Conservation (phyloP, 2,888 invertebrate genomes). For the Hecatera dysodea region DNA sequence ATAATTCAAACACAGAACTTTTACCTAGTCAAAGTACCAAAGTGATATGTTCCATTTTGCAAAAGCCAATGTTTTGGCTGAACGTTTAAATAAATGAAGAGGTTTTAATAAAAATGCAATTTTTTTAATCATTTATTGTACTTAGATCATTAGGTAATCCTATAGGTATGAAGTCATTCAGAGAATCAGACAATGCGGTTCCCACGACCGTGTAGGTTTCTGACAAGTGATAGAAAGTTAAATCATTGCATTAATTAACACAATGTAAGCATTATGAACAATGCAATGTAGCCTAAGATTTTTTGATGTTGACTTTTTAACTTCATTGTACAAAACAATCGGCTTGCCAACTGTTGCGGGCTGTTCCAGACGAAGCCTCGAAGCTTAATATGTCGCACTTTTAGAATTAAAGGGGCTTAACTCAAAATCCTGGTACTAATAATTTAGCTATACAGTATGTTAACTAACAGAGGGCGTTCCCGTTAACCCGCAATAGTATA, state of each 20-base stretch:
- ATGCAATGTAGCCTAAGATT: constrained; percentile 9
- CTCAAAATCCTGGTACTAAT: too few relatives aligned
- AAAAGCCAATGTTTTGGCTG: not conserved
- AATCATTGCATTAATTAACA: constrained; percentile 11
- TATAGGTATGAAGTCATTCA: not conserved
- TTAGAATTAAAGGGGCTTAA: too few relatives aligned
- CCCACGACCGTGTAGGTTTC: constrained; percentile 16
- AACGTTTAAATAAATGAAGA: too few relatives aligned
- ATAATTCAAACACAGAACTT: too few relatives aligned
- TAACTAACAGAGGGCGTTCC: too few relatives aligned
- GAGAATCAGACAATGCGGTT: constrained; percentile 27
- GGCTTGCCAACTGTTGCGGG: not conserved
- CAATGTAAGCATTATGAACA: constrained; percentile 1
- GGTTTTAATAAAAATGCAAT: not conserved
- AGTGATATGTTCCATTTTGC: not conserved
- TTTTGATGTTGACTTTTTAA: not conserved
- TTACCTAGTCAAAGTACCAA: too few relatives aligned
- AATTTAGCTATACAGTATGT: too few relatives aligned
- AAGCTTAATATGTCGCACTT: too few relatives aligned
- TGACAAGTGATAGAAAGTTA: constrained; percentile 20
- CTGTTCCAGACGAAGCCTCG: too few relatives aligned
- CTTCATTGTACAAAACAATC: not conserved
- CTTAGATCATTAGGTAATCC: too few relatives aligned
- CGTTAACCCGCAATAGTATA: too few relatives aligned
- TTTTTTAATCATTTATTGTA: too few relatives aligned